Evolutionary conservation across 1,140 invertebrate genomes (phyloP), one percentile per base, ranked within the genome.

Genomic region (Cydia strobilella): DNA sequence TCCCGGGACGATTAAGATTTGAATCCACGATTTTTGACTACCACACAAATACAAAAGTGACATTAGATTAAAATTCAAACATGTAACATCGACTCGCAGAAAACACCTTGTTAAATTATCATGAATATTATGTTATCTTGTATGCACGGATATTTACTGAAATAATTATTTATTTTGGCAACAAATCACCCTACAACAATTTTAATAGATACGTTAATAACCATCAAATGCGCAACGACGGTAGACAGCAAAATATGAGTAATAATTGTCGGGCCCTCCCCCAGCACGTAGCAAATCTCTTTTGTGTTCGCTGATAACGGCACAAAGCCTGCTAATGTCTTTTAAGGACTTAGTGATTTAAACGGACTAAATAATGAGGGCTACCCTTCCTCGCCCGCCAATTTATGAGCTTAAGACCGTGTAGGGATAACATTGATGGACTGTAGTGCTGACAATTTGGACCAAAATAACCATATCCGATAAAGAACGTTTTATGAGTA

Each of bases 301-400:
- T 90, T 91, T 91, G 90, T 93, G 90, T 90, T 84, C 79, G 79
- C 82, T 85, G 90, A 93, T 93, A 93, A 87, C 90, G 86, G 76
- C 87, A 90, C 91, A 93, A 93, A 93, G 91, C 90, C 82, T 86
- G 83, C 91, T 93, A 93, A 93, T 92, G 87, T 91, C 89, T 90
- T 93, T 93, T 93, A 93, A 91, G 92, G 92, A 93, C 91, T 93
- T 93, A 90, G 90, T 89, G 91, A 93, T 93, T 93, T 93, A 93
- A 93, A 93, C 88, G 90, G 91, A 93, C 90, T 93, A 89, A 89
- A 89, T 91, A 91, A 93, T 93, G 90, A 93, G 89, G 83, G 80
- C 86, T 89, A 90, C 88, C 89, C 91, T 90, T 91, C 85, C 84
- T 80, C 83, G 79, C 76, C 80, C 77, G 84, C 84, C 84, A 90